phyloP scores from a whole-genome alignment of 2,113 vertebrate species.

The Progne subis region DNA sequence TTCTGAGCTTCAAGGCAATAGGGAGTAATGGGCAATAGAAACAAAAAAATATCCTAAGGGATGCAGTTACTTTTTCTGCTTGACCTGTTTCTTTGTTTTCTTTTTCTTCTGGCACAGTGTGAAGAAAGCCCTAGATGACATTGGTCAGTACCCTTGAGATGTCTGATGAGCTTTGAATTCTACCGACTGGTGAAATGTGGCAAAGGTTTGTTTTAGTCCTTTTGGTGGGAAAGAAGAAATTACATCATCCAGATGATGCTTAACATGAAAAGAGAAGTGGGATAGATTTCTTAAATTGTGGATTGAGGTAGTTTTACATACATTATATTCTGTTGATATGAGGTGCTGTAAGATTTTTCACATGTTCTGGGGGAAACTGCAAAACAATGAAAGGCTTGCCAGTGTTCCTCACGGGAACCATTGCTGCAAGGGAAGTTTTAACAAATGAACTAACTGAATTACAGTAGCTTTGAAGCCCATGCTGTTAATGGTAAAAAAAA shows the following conservation, averaged over 20 bases:
- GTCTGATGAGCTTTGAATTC: neutral
- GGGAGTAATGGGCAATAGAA: neutral
- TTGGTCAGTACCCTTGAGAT: neutral
- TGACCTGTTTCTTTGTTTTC: neutral
- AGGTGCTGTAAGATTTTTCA: neutral
- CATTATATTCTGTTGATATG: neutral
- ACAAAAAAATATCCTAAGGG: neutral
- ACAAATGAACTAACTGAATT: neutral
- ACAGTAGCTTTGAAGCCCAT: neutral
- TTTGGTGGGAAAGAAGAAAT: slow-evolving; percentile 17
- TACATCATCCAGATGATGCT: neutral
- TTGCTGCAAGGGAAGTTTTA: neutral
- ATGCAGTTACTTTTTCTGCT: neutral
- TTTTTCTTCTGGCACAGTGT: neutral
- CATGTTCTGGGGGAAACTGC: neutral
- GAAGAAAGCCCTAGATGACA: neutral
- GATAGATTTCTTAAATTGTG: neutral
- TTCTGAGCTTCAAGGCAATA: neutral
- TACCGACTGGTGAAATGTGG: neutral
- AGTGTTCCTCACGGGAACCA: neutral
- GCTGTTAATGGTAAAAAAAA: neutral
- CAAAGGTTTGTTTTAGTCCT: slow-evolving; percentile 8
- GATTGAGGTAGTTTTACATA: neutral
- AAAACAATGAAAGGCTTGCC: neutral
- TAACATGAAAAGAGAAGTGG: neutral